phyloP scores from a whole-genome alignment of 1,140 invertebrate species.

The Sycophila sp. region DNA sequence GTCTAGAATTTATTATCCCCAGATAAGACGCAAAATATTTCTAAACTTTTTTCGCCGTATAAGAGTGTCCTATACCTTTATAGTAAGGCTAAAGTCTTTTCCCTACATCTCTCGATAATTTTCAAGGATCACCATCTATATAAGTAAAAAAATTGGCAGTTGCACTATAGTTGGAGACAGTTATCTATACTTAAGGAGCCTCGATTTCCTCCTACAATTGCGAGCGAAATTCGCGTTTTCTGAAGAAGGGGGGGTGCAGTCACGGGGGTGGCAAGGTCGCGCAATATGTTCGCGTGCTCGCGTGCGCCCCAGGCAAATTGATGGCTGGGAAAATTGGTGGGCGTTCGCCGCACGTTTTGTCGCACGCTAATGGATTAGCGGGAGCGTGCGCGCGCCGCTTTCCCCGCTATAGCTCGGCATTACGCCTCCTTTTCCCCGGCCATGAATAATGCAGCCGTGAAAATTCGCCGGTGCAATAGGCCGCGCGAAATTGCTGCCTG shows the following conservation, averaged over 20 bases:
- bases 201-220: too few relatives aligned
- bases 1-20: too few relatives aligned
- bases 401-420: not conserved
- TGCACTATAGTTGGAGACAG: too few relatives aligned
- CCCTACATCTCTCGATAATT: too few relatives aligned
- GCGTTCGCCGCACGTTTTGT: constrained; percentile 12
- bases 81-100: too few relatives aligned
- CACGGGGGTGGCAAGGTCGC: too few relatives aligned
- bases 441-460: constrained; percentile 25
- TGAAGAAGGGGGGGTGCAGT: not conserved
- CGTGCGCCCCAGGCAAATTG: constrained; percentile 16
- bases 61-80: too few relatives aligned
- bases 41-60: too few relatives aligned
- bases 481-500: not conserved
- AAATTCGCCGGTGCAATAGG: constrained; percentile 12
- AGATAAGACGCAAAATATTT: too few relatives aligned
- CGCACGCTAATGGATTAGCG: constrained; percentile 26
- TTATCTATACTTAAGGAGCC: too few relatives aligned
- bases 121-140: too few relatives aligned
- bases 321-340: constrained; percentile 36
- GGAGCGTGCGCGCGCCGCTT: not conserved
- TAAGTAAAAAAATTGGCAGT: too few relatives aligned
- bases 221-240: not conserved
- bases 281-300: not conserved
- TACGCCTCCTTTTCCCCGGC: not conserved